These are phyloP conservation scores for Scaptodrosophila latifasciaeformis DNA, from an alignment of 2,888 invertebrate species.

Conservation along the genomic window DNA sequence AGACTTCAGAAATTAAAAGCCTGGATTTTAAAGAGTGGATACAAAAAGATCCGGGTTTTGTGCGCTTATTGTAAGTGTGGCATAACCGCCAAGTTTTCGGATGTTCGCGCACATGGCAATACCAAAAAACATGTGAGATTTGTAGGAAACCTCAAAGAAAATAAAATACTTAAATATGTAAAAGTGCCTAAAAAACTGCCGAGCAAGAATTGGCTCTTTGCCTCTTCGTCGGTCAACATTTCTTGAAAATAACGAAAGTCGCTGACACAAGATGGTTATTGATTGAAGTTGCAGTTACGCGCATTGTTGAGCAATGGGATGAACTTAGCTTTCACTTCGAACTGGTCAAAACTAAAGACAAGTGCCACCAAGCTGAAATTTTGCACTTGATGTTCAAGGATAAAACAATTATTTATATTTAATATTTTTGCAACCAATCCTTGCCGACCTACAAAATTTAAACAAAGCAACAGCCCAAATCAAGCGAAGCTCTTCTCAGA, in stretches of 20 bases:
- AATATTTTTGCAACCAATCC: constrained; percentile 6
- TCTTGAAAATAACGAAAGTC: constrained; percentile 6
- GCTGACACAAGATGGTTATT: constrained; percentile 7
- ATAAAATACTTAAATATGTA: too few relatives aligned
- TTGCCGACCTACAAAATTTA: constrained; percentile 7
- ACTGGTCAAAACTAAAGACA: neutral
- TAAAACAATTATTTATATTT: constrained; percentile 5
- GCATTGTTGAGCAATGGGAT: constrained; percentile 2
- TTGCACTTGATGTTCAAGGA: neutral
- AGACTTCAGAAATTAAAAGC: too few relatives aligned
- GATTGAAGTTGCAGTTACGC: neutral
- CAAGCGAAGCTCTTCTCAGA: constrained; percentile 5
- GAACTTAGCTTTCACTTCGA: constrained; percentile 4
- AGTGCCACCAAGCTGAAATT: neutral
- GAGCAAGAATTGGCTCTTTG: too few relatives aligned
- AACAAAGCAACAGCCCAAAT: constrained; percentile 7
- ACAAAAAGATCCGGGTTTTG: too few relatives aligned
- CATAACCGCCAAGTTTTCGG: too few relatives aligned
- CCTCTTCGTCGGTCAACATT: too few relatives aligned
- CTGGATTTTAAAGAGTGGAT: too few relatives aligned
- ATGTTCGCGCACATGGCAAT: too few relatives aligned
- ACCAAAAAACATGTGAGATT: too few relatives aligned
- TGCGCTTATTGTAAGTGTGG: too few relatives aligned
- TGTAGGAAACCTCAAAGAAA: too few relatives aligned
- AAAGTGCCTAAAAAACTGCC: too few relatives aligned